Evolutionary conservation across 2,113 vertebrate genomes (phyloP), one percentile per base, ranked within the genome.

Genomic region (Ceratotherium simum): DNA sequence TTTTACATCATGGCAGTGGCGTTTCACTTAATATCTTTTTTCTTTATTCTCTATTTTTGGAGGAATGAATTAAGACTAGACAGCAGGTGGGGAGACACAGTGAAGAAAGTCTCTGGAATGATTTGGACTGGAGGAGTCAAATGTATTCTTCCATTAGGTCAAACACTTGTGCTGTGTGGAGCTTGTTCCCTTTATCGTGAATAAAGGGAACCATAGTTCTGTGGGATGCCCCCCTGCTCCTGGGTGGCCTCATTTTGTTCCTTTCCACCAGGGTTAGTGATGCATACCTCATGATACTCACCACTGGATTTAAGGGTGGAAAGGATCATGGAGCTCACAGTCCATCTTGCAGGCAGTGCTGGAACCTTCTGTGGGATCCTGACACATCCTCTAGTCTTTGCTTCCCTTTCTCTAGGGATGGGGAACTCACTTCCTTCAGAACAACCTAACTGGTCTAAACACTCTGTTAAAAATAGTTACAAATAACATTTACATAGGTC

Each of bases 211-310:
- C 31, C 13, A 2, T 2, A 29, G 39, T 29, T 39, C 48, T 29
- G 25, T 25, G 33, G 76, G 33, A 14, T 10, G 7, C 23, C 36
- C 42, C 16, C 20, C 3, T 12, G 48, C 33, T 17, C 64, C 69
- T 16, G 27, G 73, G 36, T 39, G 48, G 9, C 80, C 51, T 82
- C 6, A 1, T 14, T 60, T 8, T 33, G 56, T 60, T 56, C 27
- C 18, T 91, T 21, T 51, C 39, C 46, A 14, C 48, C 6, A n/a
- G 78, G 42, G 39, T 42, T 18, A 6, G 46, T 31, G 56, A 48
- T 0, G 0, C 46, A 18, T 10, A 23, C 4, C 46, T 46, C 60
- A 3, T 0, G 7, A 39, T 62, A 72, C 54, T 42, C 58, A 2
- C 11, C 8, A 1, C 4, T 51, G 78, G n/a, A 20, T 42, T 33